Evolutionary conservation across 1,140 invertebrate genomes (phyloP).

Genomic region (Pseudomyrmex sp.): DNA sequence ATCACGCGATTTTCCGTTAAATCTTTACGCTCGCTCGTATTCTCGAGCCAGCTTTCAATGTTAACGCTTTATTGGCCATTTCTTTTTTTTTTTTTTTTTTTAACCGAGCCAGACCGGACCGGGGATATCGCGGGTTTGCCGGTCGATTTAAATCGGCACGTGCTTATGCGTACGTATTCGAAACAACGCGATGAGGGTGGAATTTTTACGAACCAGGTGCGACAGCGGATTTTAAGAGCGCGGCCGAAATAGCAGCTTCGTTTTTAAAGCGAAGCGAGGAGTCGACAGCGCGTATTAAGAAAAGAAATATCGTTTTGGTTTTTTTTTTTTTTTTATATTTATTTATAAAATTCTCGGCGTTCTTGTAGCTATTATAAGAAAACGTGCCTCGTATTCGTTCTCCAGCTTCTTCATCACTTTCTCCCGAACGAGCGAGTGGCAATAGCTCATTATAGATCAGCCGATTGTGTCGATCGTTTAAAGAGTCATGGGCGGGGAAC

Average conservation of each 20-base stretch:
- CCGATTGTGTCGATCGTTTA: slow-evolving; percentile 5
- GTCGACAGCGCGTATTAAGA: background rate
- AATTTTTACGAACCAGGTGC: slow-evolving; percentile 58
- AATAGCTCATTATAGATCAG: slow-evolving; percentile 16
- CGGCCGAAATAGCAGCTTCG: slow-evolving; percentile 50
- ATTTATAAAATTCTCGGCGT: background rate
- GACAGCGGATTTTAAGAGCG: slow-evolving; percentile 55
- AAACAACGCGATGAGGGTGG: slow-evolving; percentile 11
- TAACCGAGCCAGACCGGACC: background rate
- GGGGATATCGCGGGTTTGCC: slow-evolving; percentile 31
- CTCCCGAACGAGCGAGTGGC: slow-evolving; percentile 26
- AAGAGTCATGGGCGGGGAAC: slow-evolving; percentile 5
- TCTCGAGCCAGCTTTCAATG: slow-evolving; percentile 14
- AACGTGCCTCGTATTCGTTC: slow-evolving; percentile 21
- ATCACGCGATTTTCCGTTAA: slow-evolving; percentile 47
- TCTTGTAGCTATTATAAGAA: slow-evolving; percentile 10
- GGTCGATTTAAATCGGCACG: slow-evolving; percentile 53
- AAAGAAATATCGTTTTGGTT: background rate
- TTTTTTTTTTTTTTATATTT: background rate
- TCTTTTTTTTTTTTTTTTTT: slow-evolving; percentile 32
- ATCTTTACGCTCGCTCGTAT: slow-evolving; percentile 40
- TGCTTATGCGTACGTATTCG: slow-evolving; percentile 17
- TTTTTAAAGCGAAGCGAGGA: background rate
- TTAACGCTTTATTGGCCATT: slow-evolving; percentile 8
- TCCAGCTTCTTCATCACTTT: slow-evolving; percentile 21